Base-by-base conservation (phyloP, 2,888 invertebrate species). In the Netelia virgata region DNA sequence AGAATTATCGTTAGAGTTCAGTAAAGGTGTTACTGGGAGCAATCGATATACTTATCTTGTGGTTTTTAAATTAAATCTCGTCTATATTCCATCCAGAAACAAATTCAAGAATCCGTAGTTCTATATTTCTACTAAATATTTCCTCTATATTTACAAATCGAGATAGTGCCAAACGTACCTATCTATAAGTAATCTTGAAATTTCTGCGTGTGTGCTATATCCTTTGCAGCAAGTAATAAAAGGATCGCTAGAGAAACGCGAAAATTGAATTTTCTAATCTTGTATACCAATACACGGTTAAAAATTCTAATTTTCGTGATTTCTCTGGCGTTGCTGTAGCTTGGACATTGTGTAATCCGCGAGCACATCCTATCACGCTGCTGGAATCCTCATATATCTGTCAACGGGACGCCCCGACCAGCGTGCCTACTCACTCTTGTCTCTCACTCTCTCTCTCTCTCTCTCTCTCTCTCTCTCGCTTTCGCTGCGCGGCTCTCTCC, bases 331-430 rank as follows among this genome's bases (percentile, higher is more conserved):
- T 14, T 47, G 47, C 57, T 74, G 82, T 70, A 74, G 78, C 73
- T 85, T 83, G 86, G 86, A 78, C 79, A 87, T 86, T 87, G 87
- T 86, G 86, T 88, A 91, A 89, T 91, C 90, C 90, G 87, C 92
- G 88, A 89, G 88, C 88, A 89, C 86, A 89, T 92, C 92, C 91
- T 92, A 93, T 93, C 90, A 92, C 92, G 87, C 92, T 85, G 92
- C 93, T 92, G 92, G 93, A 93, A 92, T 92, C 91, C 92, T 92
- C 93, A 91, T 93, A 92, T 92, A 92, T 93, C 93, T 91, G 90
- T 93, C 92, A 90, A 86, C 92, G 87, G 84, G 86, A 87, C 88
- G 84, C 89, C 88, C 90, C 89, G 89, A 90, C 91, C 73, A 53
- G 53, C 78, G 70, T 79, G 68, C 73, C 82, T 47, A 50, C 77